Base-by-base conservation (phyloP, 2,888 invertebrate genomes). In the Acleris sparsana region DNA sequence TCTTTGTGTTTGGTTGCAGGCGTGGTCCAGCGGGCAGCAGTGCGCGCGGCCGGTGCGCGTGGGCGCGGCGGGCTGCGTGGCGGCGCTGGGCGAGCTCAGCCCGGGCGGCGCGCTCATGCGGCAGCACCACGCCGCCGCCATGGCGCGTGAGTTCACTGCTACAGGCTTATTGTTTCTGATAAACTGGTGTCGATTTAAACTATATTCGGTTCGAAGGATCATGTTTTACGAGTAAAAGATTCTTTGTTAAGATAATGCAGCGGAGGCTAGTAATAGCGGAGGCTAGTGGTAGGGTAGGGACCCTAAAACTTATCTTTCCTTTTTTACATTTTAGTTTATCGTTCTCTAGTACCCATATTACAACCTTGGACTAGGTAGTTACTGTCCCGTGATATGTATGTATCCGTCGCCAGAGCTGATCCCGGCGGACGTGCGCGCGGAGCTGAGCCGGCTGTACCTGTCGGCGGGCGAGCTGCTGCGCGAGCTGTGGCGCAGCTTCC, bases 401-500 rank as follows among this genome's bases (percentile, higher is more conserved):
- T 5, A 25, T 5, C 1, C 7, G 0, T 13, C 1, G 3, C 1
- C 84, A 97, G 98, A 98, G 88, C 91, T 97, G 79, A 96, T 99
- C 68, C 97, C 97, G 7, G 83, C 94, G 13, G 97, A 97, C 76
- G 94, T 98, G 68, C 97, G 97, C 80, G 94, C 94, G 53, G 99
- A 99, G 79, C 92, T 99, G 13, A 94, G 96, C 64, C 95, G 97
- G 70, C 91, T 98, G 60, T 99, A 99, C 89, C 93, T 96, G 60
- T 97, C 97, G 1, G 93, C 97, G 5, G 96, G 97, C 69, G 99
- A 99, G 90, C 88, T 99, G 67, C 90, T 99, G 16, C 94, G 97
- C 68, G 99, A 99, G 88, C 97, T 99, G 89, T 99, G 99, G 99
- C 94, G 95, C 53, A 97, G 98, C 84, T 99, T 99, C 92, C 97